Percentiles rank a stretch among this genome's conserved stretches.
Conservation (phyloP, 2,888 invertebrate species). For the Polydesmus complanatus region DNA sequence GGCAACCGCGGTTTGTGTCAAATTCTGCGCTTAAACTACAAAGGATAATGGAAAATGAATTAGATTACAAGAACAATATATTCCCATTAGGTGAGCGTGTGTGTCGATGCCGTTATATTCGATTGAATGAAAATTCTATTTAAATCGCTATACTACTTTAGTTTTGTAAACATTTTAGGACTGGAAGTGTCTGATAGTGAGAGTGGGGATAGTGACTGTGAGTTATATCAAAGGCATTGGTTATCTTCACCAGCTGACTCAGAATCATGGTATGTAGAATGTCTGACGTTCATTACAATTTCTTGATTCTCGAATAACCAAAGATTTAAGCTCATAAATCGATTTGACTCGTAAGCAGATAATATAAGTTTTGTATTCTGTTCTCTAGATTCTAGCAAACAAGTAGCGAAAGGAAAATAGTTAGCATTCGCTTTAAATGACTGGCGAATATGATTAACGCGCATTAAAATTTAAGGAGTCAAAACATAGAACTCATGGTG, state of each 20-base stretch:
- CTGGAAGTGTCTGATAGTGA: conserved; percentile 24
- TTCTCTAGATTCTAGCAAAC: too few relatives aligned
- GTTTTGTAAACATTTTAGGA: conserved; percentile 11
- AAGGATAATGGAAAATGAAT: conserved; percentile 18
- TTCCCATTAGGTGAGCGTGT: conserved; percentile 29
- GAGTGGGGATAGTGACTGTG: conserved; percentile 25
- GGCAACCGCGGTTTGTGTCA: conserved; percentile 14
- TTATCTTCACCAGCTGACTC: conserved; percentile 19
- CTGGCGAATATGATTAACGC: too few relatives aligned
- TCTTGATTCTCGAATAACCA: neutral
- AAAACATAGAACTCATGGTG: too few relatives aligned
- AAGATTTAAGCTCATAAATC: neutral
- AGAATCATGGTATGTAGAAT: conserved; percentile 11
- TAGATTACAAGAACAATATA: conserved; percentile 24
- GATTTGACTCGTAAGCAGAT: neutral
- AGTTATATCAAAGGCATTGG: conserved; percentile 20
- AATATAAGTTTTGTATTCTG: too few relatives aligned
- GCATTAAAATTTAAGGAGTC: too few relatives aligned
- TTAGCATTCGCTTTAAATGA: too few relatives aligned
- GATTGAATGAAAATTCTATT: neutral
- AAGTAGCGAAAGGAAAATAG: too few relatives aligned
- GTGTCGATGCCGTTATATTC: neutral
- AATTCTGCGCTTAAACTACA: conserved; percentile 19
- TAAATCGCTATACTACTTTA: neutral
- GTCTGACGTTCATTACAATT: neutral